Base-by-base conservation (phyloP, 2,113 vertebrate species). In the Verasper variegatus region DNA sequence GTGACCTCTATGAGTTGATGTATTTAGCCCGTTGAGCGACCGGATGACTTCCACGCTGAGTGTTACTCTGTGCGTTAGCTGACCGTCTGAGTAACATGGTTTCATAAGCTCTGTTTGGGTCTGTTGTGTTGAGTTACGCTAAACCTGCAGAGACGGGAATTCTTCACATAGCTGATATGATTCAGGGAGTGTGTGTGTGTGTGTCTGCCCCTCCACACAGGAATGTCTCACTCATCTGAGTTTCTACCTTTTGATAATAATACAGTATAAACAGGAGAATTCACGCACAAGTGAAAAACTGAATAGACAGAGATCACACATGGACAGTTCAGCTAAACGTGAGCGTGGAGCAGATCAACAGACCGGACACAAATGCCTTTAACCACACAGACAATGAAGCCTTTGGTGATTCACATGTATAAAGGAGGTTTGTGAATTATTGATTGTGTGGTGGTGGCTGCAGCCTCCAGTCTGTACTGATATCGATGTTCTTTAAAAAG, bases 401-500 rank as follows among this genome's bases (percentile, higher is more conserved):
- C 56, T 61, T 57, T 64, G 57, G 60, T 37, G 76, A 63, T 76
- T 82, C 74, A 66, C 63, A 81, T 67, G 58, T 85, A 62, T 80
- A 35, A 60, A 68, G 47, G 24, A 66, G 68, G 74, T 54, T 77
- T 61, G 71, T 82, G 73, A 80, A 81, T 88, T 87, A 92, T 90
- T 81, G 85, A 91, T 86, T 35, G 42, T 40, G 57, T 21, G 23
- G 64, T 51, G 47, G 66, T 58, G 56, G 73, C 70, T 69, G 75
- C 71, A 74, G 81, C 74, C 78, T 70, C n/a, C 51, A 18, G 85
- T 85, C 83, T 85, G 80, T 27, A 26, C 52, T 63, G 71, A 60
- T 79, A 85, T 85, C 1, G 45, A 88, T 80, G 58, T 83, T 82
- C 76, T 83, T 86, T 72, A 75, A 85, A 78, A 71, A 86, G 60